These are phyloP conservation scores for Zhuqinia jingwanae DNA, from an alignment of 2,888 invertebrate genomes.

Conservation along the genomic window DNA sequence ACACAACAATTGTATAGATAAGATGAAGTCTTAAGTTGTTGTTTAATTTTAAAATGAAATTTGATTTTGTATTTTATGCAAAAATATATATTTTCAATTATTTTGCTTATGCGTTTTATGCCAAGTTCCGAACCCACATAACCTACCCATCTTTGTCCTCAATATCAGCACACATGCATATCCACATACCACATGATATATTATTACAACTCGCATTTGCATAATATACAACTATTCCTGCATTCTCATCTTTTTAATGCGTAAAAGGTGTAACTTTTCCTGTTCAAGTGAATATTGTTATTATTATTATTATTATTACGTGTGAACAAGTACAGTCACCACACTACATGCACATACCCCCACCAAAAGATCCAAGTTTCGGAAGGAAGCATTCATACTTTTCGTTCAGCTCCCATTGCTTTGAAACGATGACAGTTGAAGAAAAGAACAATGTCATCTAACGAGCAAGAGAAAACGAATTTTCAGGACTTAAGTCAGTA, in stretches of 20 bases:
- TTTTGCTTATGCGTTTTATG: no score
- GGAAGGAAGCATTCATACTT: not conserved
- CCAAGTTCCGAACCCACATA: no score
- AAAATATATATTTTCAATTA: no score
- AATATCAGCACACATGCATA: not conserved
- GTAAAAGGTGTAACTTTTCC: constrained; percentile 40
- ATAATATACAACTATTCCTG: not conserved
- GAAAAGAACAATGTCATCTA: constrained; percentile 37
- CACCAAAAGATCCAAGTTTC: no score
- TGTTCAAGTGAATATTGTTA: not conserved
- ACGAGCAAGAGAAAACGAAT: constrained; percentile 9
- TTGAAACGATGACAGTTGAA: not conserved
- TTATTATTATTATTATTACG: not conserved
- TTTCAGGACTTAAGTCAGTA: no score
- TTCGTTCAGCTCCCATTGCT: not conserved
- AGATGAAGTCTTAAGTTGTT: no score
- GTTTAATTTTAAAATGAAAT: no score
- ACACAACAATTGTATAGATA: no score
- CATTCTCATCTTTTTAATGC: constrained; percentile 4
- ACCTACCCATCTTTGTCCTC: no score
- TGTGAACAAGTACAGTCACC: constrained; percentile 3
- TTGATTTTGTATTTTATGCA: no score
- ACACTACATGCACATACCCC: no score
- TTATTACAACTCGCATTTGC: no score
- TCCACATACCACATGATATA: not conserved